Conservation (phyloP, 1,140 invertebrate species). For the Mactra quadrangularis region DNA sequence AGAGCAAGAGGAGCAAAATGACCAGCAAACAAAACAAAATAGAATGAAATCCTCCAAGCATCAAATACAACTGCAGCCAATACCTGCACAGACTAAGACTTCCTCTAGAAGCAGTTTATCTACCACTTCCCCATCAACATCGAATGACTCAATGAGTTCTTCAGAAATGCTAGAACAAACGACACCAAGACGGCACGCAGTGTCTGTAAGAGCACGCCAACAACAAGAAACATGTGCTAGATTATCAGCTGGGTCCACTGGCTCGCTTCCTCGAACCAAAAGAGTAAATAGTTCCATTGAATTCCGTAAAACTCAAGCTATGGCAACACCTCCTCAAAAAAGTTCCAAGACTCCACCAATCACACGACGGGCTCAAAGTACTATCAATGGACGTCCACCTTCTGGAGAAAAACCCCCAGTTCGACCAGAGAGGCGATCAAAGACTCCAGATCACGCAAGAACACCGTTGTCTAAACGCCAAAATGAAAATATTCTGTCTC, state of each 20-base stretch:
- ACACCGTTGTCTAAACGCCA: conserved; percentile 1
- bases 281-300: conserved; percentile 52
- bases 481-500: conserved; percentile 50
- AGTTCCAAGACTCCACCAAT: conserved; percentile 22
- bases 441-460: conserved; percentile 41
- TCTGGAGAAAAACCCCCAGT: conserved; percentile 43
- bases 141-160: conserved; percentile 69
- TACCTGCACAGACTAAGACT: conserved; percentile 35
- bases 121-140: conserved; percentile 61
- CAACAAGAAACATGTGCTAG: conserved; percentile 52
- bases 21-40: conserved; percentile 6
- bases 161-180: conserved; percentile 60
- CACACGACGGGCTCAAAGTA: conserved; percentile 32
- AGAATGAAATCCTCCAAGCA: conserved; percentile 1
- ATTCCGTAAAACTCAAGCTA: conserved; percentile 51
- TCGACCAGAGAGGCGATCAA: conserved; percentile 35
- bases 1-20: conserved; percentile 20
- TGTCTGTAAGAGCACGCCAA: conserved; percentile 33
- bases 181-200: conserved; percentile 10
- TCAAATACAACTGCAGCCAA: conserved; percentile 51
- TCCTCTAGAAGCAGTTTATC: conserved; percentile 48
- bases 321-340: neutral
- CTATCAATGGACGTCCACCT: conserved; percentile 45
- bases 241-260: conserved; percentile 46
- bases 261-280: conserved; percentile 53